Base-by-base conservation (phyloP, 1,140 invertebrate genomes). In the Euura lappo region DNA sequence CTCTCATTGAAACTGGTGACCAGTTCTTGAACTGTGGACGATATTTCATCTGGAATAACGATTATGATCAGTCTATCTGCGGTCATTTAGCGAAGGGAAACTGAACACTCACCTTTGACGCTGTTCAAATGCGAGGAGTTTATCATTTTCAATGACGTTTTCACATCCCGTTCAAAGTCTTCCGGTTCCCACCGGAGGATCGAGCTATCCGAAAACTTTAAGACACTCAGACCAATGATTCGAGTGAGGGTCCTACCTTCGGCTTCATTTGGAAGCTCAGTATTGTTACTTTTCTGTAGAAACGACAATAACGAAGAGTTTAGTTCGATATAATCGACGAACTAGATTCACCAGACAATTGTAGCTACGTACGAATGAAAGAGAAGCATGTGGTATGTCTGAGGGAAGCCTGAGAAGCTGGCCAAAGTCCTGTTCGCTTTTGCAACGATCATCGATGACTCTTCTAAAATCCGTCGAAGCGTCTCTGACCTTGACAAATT, bases 131-230 rank as follows among this genome's bases (percentile, higher is more conserved):
- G 28, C 28, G 28, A 28, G 28, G 28, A 28, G 28, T 60, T 72
- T 82, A 87, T 85, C 81, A 79, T 70, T 46, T 72, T 65, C 43
- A 88, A 47, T 46, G 72, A 66, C 44, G 69, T 72, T 4, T 60
- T 75, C 44, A 84, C 44, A 11, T 78, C 77, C 6, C 81, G 65
- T 72, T 84, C 81, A 5, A 86, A 81, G 46, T 81, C 75, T 10
- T 69, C 71, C n/a, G 84, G 79, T 73, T 87, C 72, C 86, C 86
- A 87, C 73, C 76, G 76, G 45, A 86, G 77, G 66, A 86, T 71
- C 72, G 81, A 80, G 71, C 81, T 84, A 44, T 88, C 85, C 0
- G 86, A 87, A 28, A 88, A 75, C 72, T 78, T 81, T 83, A 84
- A 87, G 45, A 87, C 71, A 71, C 79, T 82, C 11, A 80, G 69